These are phyloP conservation scores for Cricetomys ansorgei DNA, from an alignment of 2,113 vertebrate species.

Conservation along the genomic window DNA sequence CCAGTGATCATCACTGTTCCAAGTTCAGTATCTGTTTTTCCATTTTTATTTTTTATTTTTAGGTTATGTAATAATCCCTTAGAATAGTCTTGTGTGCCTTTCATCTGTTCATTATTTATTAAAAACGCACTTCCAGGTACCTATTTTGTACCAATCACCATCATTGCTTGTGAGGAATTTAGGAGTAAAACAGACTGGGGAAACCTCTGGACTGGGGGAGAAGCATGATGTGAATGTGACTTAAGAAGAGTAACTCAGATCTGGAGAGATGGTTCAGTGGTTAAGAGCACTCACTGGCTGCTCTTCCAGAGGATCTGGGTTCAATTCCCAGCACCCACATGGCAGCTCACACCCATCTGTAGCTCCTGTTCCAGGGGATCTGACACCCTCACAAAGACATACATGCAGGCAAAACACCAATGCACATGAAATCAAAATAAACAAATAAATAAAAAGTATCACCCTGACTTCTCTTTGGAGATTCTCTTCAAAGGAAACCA, in stretches of 20 bases:
- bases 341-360: background rate
- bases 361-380: background rate
- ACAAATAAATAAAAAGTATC: background rate
- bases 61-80: background rate
- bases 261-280: background rate
- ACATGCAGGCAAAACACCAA: background rate
- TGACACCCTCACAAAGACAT: background rate
- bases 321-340: background rate
- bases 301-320: background rate
- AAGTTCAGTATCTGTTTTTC: background rate
- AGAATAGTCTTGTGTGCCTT: background rate
- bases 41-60: background rate
- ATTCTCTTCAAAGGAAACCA: background rate
- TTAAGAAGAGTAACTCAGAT: background rate
- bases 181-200: background rate
- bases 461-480: background rate
- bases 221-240: fast-evolving
- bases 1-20: background rate
- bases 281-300: background rate
- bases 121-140: background rate
- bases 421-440: background rate
- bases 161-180: background rate
- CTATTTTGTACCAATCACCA: too few relatives aligned
- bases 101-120: background rate
- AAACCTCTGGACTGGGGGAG: background rate